These are phyloP conservation scores for Sylvilagus bachmani DNA, from an alignment of 2,113 vertebrate species.

Conservation along the genomic window DNA sequence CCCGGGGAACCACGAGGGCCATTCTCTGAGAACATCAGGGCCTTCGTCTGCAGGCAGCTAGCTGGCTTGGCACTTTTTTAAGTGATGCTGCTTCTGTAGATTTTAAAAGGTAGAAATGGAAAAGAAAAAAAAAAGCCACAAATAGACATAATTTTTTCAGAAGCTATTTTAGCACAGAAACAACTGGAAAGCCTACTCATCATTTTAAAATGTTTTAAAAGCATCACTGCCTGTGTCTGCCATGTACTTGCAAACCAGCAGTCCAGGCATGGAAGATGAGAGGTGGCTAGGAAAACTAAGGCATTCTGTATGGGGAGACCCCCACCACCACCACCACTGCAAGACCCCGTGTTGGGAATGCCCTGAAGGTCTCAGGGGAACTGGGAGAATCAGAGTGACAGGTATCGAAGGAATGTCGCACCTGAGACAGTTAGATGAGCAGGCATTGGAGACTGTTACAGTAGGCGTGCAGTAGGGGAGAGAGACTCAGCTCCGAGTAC, in stretches of 20 bases:
- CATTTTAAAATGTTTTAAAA: conserved; percentile 59
- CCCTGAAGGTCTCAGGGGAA: background rate
- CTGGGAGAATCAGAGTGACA: background rate
- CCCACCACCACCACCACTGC: too few relatives aligned
- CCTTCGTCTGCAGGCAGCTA: conserved; percentile 17
- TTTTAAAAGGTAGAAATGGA: conserved; percentile 76
- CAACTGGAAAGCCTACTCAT: conserved; percentile 67
- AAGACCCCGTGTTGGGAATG: too few relatives aligned
- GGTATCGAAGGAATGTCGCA: background rate
- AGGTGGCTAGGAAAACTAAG: too few relatives aligned
- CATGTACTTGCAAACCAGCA: conserved; percentile 34
- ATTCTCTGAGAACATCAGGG: background rate
- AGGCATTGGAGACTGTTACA: background rate
- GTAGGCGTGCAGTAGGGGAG: background rate
- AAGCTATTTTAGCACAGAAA: conserved; percentile 74
- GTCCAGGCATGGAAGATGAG: background rate
- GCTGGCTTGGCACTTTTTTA: conserved; percentile 63
- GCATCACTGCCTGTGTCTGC: background rate
- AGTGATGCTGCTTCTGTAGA: conserved; percentile 55
- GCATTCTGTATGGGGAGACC: background rate
- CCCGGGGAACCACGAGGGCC: background rate
- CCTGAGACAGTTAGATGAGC: background rate
- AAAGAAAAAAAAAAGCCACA: conserved; percentile 56
- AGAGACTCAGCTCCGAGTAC: background rate
- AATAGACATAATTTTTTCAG: conserved; percentile 69